These are phyloP conservation scores for Hirtodrosophila trivittata DNA, from an alignment of 2,888 invertebrate genomes.

Conservation along the genomic window DNA sequence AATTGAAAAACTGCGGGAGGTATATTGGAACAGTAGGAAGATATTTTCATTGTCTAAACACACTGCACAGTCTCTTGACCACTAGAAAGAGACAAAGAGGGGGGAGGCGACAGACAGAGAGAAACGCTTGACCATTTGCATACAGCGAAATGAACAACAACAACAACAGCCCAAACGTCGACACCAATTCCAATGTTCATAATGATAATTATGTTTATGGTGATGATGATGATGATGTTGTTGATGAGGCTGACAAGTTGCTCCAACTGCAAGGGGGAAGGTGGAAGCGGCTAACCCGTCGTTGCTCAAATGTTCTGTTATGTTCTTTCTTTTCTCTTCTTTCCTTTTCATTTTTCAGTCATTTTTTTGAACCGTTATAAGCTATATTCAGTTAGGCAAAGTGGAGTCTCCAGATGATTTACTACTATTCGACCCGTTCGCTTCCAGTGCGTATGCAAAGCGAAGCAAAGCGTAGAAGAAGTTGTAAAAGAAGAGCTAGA, in stretches of 20 bases:
- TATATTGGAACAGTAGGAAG: slow-evolving; percentile 52
- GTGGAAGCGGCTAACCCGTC: slow-evolving; percentile 17
- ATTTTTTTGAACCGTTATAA: slow-evolving; percentile 55
- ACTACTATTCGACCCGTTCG: slow-evolving; percentile 53
- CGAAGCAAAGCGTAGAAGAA: slow-evolving; percentile 6
- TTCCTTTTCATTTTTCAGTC: not conserved
- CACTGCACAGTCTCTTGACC: slow-evolving; percentile 36
- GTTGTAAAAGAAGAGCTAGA: not conserved
- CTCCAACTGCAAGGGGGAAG: not conserved
- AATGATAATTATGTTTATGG: slow-evolving; percentile 31
- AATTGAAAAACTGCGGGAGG: slow-evolving; percentile 55
- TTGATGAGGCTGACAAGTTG: slow-evolving; percentile 48
- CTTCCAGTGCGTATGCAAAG: slow-evolving; percentile 42
- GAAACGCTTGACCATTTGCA: slow-evolving; percentile 61
- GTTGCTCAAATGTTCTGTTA: slow-evolving; percentile 61
- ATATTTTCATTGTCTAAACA: slow-evolving; percentile 54
- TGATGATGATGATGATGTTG: slow-evolving; percentile 7
- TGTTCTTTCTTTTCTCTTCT: slow-evolving; percentile 21
- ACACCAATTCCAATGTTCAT: slow-evolving; percentile 52
- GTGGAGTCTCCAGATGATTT: slow-evolving; percentile 43
- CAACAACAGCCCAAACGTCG: slow-evolving; percentile 12
- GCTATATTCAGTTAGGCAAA: slow-evolving; percentile 39
- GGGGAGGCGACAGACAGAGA: slow-evolving; percentile 46
- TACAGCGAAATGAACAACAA: slow-evolving; percentile 31
- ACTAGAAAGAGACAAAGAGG: slow-evolving; percentile 5